These are phyloP conservation scores for Pseudorhombus dupliciocellatus DNA, from an alignment of 2,113 vertebrate genomes.

Conservation along the genomic window DNA sequence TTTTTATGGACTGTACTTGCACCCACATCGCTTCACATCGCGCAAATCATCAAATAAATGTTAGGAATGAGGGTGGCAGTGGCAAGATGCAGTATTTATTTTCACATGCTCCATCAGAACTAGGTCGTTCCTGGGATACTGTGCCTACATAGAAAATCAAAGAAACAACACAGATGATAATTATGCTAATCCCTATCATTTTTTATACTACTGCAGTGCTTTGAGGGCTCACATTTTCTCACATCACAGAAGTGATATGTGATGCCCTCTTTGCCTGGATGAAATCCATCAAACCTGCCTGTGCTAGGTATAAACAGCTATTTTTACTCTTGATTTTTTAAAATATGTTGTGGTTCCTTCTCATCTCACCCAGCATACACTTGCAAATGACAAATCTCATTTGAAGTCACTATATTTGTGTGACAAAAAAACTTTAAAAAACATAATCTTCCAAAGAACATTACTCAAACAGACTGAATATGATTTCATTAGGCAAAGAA, in stretches of 20 bases:
- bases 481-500: too few relatives aligned
- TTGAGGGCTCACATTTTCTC: neutral
- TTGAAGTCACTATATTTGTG: neutral
- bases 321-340: neutral
- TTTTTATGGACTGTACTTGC: neutral
- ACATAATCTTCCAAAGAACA: too few relatives aligned
- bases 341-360: neutral
- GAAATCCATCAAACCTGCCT: neutral
- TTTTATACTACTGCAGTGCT: conserved; percentile 2
- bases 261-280: neutral
- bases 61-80: conserved; percentile 5
- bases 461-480: too few relatives aligned
- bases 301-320: neutral
- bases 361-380: neutral
- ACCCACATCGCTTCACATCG: neutral
- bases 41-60: conserved; percentile 10
- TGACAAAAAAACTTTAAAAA: too few relatives aligned
- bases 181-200: neutral
- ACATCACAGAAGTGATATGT: neutral
- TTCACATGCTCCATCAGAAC: conserved; percentile 10
- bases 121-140: conserved; percentile 24
- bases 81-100: conserved; percentile 17
- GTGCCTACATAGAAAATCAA: conserved; percentile 7
- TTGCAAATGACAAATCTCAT: neutral
- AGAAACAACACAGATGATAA: neutral